phyloP scores from a whole-genome alignment of 2,113 vertebrate species.

The Solenodon paradoxus region DNA sequence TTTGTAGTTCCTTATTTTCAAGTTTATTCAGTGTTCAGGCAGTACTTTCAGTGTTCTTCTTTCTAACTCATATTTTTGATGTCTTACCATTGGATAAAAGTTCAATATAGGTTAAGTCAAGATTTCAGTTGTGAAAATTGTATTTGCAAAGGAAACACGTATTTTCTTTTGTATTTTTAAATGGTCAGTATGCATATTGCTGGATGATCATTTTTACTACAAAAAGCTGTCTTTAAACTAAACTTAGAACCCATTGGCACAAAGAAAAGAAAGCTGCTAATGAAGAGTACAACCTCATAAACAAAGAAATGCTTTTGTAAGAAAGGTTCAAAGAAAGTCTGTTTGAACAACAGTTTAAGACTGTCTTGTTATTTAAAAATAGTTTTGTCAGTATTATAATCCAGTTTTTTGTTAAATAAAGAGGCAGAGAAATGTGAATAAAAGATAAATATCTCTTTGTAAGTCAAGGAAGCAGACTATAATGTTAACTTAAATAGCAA shows the following conservation, averaged over 20 bases:
- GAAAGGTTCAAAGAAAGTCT: neutral
- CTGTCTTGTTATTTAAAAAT: conserved; percentile 8
- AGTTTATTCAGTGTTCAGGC: neutral
- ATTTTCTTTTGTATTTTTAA: neutral
- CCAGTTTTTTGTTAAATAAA: neutral
- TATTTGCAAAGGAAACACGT: neutral
- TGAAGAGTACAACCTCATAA: neutral
- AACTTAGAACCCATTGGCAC: neutral
- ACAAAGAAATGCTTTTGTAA: neutral
- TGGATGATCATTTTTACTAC: neutral
- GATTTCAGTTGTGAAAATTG: neutral
- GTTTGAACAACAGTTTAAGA: neutral
- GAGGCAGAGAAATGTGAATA: neutral
- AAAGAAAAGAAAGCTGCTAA: neutral
- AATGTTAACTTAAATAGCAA: neutral
- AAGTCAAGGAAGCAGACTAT: neutral
- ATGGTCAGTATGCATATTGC: neutral
- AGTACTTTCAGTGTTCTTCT: neutral
- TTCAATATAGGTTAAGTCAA: neutral
- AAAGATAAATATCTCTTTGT: neutral
- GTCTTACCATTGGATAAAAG: neutral
- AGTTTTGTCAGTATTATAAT: neutral
- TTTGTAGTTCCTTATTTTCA: neutral
- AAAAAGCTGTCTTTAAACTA: neutral
- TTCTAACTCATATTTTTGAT: neutral